A percentile compares a stretch with the other conserved stretches of the same genome.
These are phyloP conservation scores for Takifugu bimaculatus DNA, from an alignment of 2,113 vertebrate genomes.

Conservation along the genomic window DNA sequence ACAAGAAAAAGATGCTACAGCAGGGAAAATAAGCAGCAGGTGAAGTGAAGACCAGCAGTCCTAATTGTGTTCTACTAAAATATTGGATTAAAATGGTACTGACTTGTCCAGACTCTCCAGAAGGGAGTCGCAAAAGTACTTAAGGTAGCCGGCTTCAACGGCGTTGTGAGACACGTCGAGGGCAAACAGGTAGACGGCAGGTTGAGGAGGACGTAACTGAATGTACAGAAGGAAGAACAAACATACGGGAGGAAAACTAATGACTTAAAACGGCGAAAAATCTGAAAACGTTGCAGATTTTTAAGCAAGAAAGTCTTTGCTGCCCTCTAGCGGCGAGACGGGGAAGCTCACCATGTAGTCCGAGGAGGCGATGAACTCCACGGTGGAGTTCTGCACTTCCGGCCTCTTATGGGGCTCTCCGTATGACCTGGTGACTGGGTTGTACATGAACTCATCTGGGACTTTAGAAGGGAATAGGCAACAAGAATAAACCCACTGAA, in stretches of 20 bases:
- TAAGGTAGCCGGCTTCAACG: conserved; percentile 91
- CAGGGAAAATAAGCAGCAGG: no score
- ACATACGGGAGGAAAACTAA: not conserved
- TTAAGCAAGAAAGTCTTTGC: not conserved
- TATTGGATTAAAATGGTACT: conserved; percentile 51
- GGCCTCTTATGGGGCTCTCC: conserved; percentile 96
- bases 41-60: no score
- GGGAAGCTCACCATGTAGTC: conserved; percentile 89
- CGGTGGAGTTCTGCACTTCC: conserved; percentile 94
- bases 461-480: conserved; percentile 65
- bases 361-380: conserved; percentile 97
- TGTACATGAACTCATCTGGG: conserved; percentile 99
- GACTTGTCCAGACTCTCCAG: conserved; percentile 94
- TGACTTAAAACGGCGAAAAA: not conserved
- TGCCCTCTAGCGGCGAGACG: conserved; percentile 42
- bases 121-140: conserved; percentile 86
- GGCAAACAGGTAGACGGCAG: conserved; percentile 94
- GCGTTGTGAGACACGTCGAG: conserved; percentile 96
- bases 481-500: not conserved
- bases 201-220: conserved; percentile 94
- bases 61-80: no score
- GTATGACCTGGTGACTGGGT: conserved; percentile 91
- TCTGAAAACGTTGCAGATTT: not conserved
- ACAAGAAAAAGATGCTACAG: no score
- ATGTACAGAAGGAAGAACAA: conserved; percentile 15